Base-by-base conservation (phyloP, 1,140 invertebrate species). In the Bombus pyrosoma region DNA sequence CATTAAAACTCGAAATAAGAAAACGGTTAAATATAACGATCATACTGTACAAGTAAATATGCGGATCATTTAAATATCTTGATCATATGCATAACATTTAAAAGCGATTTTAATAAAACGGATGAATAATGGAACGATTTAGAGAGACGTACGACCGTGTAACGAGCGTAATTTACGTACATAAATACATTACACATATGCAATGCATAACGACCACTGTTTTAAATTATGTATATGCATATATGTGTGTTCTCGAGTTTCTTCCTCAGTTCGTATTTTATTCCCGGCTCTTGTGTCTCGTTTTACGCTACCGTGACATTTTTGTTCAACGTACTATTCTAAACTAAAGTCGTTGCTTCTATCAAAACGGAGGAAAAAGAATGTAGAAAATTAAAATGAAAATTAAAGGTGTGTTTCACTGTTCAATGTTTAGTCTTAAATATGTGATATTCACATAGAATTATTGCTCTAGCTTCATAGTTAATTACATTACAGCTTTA, bases 231-330 rank as follows among this genome's bases (percentile, higher is more conserved):
- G 28, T 12, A 28, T 62, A 28, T n/a, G 3, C 59, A 4, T n/a
- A n/a, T 62, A 13, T 3, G 28, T 62, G 59, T n/a, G 10, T 77
- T 83, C 82, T 83, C 74, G 72, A 9, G 82, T 83, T 83, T 83
- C 82, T 41, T 32, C 10, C 25, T 64, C 53, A 10, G 37, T 57
- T 53, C 47, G 39, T 64, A 78, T 66, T 71, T 78, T 71, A 39
- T 78, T 78, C 82, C 41, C 37, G 32, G 66, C 47, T 22, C 9
- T n/a, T 28, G 15, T 15, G n/a, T 77, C 74, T 83, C 78, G 78
- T 83, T 69, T 83, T 78, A 83, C 82, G 53, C 74, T 53, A 41
- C 32, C 47, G 47, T 71, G 8, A 41, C 74, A 59, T 59, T 69
- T 77, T 71, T 75, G 0, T 13, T 1, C 37, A 32, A 73, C 22